Evolutionary conservation across 2,113 vertebrate species (phyloP).

Genomic region (Plecotus auritus): DNA sequence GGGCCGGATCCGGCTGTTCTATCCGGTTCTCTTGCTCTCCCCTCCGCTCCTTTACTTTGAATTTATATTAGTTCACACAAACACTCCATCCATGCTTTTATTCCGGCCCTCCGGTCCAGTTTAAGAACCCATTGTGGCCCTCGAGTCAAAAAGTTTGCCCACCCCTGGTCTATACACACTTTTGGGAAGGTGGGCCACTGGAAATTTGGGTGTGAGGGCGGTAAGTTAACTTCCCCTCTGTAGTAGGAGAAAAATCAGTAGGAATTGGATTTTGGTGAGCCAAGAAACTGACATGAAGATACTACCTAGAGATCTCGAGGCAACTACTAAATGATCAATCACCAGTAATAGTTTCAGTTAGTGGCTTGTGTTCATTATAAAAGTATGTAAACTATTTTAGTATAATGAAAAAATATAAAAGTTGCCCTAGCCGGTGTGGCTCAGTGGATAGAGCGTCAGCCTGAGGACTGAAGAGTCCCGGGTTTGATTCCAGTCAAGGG

Average conservation of each 20-base stretch:
- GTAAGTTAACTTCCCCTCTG: neutral
- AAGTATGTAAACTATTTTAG: neutral
- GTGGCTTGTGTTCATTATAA: neutral
- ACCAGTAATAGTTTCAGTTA: neutral
- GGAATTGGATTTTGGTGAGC: constrained; percentile 36
- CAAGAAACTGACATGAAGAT: neutral
- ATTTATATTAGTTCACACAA: too few species aligned
- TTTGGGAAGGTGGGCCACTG: neutral
- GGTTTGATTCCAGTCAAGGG: too few species aligned
- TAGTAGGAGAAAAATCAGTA: neutral
- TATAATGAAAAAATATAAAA: neutral
- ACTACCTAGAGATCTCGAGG: neutral
- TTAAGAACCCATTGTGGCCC: too few species aligned
- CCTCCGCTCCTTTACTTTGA: too few species aligned
- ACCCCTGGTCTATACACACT: neutral
- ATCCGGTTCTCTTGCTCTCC: too few species aligned
- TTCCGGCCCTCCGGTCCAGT: too few species aligned
- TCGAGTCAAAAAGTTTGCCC: too few species aligned
- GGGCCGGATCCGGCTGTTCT: too few species aligned
- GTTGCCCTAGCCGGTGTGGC: neutral
- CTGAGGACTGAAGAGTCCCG: too few species aligned
- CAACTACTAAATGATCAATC: neutral
- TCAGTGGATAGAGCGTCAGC: too few species aligned
- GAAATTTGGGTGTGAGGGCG: neutral
- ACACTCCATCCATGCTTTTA: too few species aligned